Evolutionary conservation across 1,140 invertebrate genomes (phyloP).

Genomic region (Temnothorax nylanderi): DNA sequence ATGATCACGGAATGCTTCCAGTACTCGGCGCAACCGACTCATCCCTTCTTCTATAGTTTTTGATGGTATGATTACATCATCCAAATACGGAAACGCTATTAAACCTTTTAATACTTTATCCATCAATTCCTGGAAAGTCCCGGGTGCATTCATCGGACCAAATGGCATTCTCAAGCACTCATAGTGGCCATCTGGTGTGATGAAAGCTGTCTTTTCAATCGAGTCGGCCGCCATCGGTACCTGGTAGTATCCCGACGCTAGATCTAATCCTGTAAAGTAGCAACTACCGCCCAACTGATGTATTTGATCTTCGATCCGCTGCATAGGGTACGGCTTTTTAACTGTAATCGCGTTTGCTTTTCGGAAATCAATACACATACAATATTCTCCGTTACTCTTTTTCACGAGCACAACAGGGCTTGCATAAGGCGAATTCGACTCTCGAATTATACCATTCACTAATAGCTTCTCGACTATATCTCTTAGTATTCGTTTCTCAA

Average conservation of each 20-base stretch:
- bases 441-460: neutral
- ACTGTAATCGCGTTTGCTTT: neutral
- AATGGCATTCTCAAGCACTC: slow-evolving; percentile 5
- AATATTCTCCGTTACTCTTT: neutral
- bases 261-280: slow-evolving; percentile 21
- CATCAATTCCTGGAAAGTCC: slow-evolving; percentile 8
- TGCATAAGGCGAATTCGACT: neutral
- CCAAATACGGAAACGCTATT: neutral
- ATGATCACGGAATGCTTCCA: neutral
- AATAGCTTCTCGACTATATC: neutral
- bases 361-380: neutral
- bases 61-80: slow-evolving; percentile 19
- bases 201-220: neutral
- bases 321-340: neutral
- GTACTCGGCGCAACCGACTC: neutral
- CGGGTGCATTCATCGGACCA: neutral
- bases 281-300: neutral
- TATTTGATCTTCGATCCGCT: neutral
- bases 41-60: neutral
- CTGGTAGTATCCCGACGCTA: slow-evolving; percentile 20
- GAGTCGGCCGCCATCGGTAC: neutral
- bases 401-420: neutral
- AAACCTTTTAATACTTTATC: neutral
- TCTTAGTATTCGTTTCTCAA: neutral
- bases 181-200: slow-evolving; percentile 3